phyloP scores from a whole-genome alignment of 1,140 invertebrate genomes.

The Caenorhabditis inopinata region DNA sequence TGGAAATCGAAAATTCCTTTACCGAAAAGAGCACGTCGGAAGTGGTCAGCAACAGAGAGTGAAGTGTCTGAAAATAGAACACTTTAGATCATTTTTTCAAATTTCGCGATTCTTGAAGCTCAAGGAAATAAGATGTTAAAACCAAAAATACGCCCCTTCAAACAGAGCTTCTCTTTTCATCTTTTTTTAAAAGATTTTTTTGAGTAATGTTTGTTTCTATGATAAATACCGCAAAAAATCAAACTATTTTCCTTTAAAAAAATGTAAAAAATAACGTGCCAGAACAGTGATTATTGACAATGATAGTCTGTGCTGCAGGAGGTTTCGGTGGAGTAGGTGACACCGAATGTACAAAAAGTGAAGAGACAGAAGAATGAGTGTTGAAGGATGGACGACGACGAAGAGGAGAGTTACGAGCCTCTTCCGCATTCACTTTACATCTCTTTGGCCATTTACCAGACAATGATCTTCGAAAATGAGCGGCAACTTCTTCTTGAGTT shows the following conservation, averaged over 20 bases:
- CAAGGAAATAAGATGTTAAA: too few relatives aligned
- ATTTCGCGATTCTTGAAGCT: too few relatives aligned
- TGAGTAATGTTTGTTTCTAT: too few relatives aligned
- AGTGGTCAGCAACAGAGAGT: neutral
- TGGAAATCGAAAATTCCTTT: constrained; percentile 20
- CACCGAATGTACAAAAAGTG: neutral
- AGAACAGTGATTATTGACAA: neutral
- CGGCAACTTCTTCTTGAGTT: neutral
- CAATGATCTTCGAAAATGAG: neutral
- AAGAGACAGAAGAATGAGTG: constrained; percentile 8
- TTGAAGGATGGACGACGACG: constrained; percentile 14
- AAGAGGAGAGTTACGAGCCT: neutral
- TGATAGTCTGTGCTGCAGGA: neutral
- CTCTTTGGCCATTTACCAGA: constrained; percentile 10
- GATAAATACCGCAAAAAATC: too few relatives aligned
- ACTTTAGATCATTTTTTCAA: too few relatives aligned
- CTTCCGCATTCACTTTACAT: constrained; percentile 16
- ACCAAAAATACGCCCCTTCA: too few relatives aligned
- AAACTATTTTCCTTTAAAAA: too few relatives aligned
- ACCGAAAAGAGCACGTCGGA: constrained; percentile 1
- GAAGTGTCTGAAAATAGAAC: neutral
- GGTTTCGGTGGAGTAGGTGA: neutral
- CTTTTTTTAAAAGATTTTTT: too few relatives aligned
- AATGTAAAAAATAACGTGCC: neutral
- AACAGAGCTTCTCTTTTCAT: too few relatives aligned